Evolutionary conservation across 2,888 invertebrate species (phyloP), one percentile per base, ranked within the genome.

Genomic region (Caenorhabditis sulstoni): DNA sequence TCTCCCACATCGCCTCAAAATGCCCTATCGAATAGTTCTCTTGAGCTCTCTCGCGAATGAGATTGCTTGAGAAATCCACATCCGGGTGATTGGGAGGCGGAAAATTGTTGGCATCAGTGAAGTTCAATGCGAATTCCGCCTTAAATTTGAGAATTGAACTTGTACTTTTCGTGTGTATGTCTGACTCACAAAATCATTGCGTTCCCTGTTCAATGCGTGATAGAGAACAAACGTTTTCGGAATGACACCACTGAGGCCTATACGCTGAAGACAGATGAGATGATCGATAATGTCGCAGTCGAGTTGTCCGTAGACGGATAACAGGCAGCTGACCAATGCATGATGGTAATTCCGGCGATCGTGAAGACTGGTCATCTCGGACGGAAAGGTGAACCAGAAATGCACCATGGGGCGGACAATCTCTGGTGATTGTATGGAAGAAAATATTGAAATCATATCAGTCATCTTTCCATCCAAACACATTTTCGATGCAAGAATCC

Each of bases 1-100:
- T 58, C 0, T 58, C 58, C 67, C 67, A 67, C 41, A 67, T 50
- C 2, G 18, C 57, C 11, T 67, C 67, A 18, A 58, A 67, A 11
- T 39, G 47, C 23, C 58, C 67, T 3, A 37, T 50, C 0, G 67
- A 16, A 39, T 9, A 29, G 4, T n/a, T 3, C 9, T 58, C 58
- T 35, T 14, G 37, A 39, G 1, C 22, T 50, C n/a, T 16, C 35
- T 8, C 5, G 3, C 16, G 16, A 18, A 22, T 45, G 23, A 18
- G 23, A 0, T 1, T 20, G 35, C 8, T 53, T n/a, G 9, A 37
- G 29, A 35, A 5, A 11, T 3, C 44, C 1, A 12, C 29, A 16
- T 29, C 29, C 7, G 29, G 29, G 7, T 29, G 29, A 7, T 29
- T 29, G 1, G 16, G 18, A 9, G 57, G 18, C 1, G 50, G 49